phyloP scores from a whole-genome alignment of 2,888 invertebrate species.

The Strigamia maritima region DNA sequence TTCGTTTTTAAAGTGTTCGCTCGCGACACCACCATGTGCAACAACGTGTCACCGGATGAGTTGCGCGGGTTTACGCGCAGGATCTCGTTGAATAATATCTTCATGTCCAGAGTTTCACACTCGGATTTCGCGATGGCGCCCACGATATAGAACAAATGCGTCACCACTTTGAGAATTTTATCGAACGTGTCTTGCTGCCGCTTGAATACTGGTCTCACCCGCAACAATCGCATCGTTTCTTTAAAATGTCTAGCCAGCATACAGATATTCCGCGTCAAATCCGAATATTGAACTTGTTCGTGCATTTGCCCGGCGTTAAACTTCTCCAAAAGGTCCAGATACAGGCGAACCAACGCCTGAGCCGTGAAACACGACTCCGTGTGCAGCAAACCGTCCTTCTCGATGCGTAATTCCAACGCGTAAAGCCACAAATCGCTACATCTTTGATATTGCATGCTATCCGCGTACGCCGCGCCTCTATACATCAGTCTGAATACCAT shows the following conservation, averaged over 20 bases:
- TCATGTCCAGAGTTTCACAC: constrained; percentile 53
- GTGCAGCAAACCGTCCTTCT: constrained; percentile 67
- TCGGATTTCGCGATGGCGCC: constrained; percentile 58
- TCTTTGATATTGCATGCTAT: constrained; percentile 64
- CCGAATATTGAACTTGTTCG: constrained; percentile 62
- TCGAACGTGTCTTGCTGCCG: constrained; percentile 78
- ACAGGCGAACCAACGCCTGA: constrained; percentile 77
- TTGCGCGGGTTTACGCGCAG: constrained; percentile 62
- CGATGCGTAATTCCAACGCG: constrained; percentile 73
- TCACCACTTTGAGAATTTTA: constrained; percentile 69
- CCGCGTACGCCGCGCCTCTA: constrained; percentile 60
- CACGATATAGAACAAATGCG: constrained; percentile 71
- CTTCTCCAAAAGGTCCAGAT: constrained; percentile 60
- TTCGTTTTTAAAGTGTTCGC: constrained; percentile 70
- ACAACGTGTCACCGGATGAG: constrained; percentile 70
- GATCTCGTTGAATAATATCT: constrained; percentile 58
- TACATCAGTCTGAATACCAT: constrained; percentile 69
- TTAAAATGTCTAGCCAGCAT: constrained; percentile 65
- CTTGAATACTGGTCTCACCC: constrained; percentile 66
- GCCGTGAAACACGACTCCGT: constrained; percentile 82
- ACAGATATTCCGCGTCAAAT: constrained; percentile 68
- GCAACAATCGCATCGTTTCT: constrained; percentile 54
- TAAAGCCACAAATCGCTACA: constrained; percentile 85
- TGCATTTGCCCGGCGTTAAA: constrained; percentile 47
- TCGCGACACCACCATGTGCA: constrained; percentile 77